Conservation (phyloP, 2,888 invertebrate genomes). For the Drepanosiphum platanoidis region DNA sequence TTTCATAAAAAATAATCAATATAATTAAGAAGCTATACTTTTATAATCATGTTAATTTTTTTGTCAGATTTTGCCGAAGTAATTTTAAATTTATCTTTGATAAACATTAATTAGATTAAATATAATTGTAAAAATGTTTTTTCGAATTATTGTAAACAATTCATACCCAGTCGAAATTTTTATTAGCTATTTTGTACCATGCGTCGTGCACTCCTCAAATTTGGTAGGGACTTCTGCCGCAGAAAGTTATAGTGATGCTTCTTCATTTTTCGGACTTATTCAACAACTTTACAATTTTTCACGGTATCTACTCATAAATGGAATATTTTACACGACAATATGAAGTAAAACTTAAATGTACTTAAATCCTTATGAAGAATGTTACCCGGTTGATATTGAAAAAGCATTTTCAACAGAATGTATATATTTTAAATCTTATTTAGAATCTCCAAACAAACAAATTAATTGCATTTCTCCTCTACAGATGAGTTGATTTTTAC, state of each 20-base stretch:
- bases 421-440: not conserved
- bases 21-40: too few species aligned
- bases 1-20: too few species aligned
- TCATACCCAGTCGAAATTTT: too few species aligned
- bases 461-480: not conserved
- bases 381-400: not conserved
- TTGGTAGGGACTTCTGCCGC: not conserved
- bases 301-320: not conserved
- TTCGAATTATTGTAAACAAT: too few species aligned
- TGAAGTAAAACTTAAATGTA: slow-evolving; percentile 8
- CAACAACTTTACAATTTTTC: slow-evolving; percentile 15
- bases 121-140: too few species aligned
- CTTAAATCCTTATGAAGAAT: slow-evolving; percentile 9
- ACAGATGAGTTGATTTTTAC: not conserved
- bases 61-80: too few species aligned
- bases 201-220: not conserved
- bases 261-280: not conserved
- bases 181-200: not conserved
- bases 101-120: too few species aligned
- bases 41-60: too few species aligned
- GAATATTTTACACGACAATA: slow-evolving; percentile 23
- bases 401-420: not conserved
- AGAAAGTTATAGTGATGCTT: slow-evolving; percentile 1
- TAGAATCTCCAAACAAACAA: not conserved
- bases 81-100: too few species aligned